These are phyloP conservation scores for Thunnus maccoyii DNA, from an alignment of 2,113 vertebrate genomes.

Conservation along the genomic window DNA sequence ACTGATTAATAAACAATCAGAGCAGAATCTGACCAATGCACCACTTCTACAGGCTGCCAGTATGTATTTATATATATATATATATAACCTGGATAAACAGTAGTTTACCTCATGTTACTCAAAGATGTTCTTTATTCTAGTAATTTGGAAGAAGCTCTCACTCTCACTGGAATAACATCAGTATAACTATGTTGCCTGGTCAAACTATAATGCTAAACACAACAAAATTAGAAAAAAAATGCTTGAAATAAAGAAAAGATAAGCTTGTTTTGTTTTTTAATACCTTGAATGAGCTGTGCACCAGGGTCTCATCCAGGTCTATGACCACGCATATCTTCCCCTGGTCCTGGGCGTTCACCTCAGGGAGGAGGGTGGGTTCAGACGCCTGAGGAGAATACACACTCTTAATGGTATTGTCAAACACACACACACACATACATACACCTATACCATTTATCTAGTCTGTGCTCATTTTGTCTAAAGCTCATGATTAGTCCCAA, in stretches of 20 bases:
- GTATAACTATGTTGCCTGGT: no score
- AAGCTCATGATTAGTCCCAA: not conserved
- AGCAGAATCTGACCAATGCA: not conserved
- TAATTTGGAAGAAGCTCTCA: no score
- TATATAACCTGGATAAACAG: not conserved
- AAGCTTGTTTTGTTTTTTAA: no score
- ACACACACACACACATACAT: not conserved
- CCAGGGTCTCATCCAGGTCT: conserved; percentile 94
- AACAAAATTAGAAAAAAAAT: no score
- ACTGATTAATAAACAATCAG: not conserved
- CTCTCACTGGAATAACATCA: no score
- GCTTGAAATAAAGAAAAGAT: not conserved
- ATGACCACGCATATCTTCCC: conserved; percentile 95
- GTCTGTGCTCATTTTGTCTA: not conserved
- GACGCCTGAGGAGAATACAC: conserved; percentile 79
- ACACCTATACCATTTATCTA: not conserved
- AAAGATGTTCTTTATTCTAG: no score
- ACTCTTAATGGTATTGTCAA: not conserved
- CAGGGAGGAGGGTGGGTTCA: conserved; percentile 88
- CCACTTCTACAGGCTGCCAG: not conserved
- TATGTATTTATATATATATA: not conserved
- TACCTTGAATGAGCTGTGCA: conserved; percentile 96
- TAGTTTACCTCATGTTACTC: no score
- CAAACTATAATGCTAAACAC: no score
- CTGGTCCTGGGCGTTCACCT: conserved; percentile 88